A percentile compares a stretch with the other conserved stretches of the same genome.
phyloP scores from a whole-genome alignment of 1,140 invertebrate genomes.

The Popillia japonica region DNA sequence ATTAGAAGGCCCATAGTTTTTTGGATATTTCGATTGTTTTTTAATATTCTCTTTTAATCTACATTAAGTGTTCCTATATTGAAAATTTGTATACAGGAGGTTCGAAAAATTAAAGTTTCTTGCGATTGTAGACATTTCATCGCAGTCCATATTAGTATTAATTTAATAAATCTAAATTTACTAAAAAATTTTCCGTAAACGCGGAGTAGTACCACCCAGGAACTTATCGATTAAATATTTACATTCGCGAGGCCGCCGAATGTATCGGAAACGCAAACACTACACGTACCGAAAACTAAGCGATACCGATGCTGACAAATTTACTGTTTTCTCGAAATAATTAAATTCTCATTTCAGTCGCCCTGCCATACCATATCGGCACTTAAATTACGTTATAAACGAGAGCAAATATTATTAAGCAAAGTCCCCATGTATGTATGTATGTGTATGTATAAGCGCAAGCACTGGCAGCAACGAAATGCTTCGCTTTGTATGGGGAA shows the following conservation, averaged over 20 bases:
- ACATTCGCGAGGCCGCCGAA: neutral
- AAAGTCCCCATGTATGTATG: too few relatives aligned
- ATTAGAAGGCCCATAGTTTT: too few relatives aligned
- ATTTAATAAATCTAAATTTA: neutral
- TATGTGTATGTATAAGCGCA: constrained; percentile 21
- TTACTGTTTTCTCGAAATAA: constrained; percentile 33
- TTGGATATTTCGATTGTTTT: too few relatives aligned
- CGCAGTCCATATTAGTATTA: neutral
- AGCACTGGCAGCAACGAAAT: neutral
- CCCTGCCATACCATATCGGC: constrained; percentile 15
- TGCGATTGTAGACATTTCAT: too few relatives aligned
- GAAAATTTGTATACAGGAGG: too few relatives aligned
- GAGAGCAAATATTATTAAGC: constrained; percentile 28
- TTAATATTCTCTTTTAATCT: too few relatives aligned
- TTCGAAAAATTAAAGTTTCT: too few relatives aligned
- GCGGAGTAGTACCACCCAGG: neutral
- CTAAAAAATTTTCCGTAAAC: neutral
- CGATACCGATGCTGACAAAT: constrained; percentile 5
- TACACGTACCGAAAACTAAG: neutral
- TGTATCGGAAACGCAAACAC: neutral
- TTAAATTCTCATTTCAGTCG: constrained; percentile 22
- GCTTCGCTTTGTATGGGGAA: neutral
- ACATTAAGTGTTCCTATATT: too few relatives aligned
- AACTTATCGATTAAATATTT: constrained; percentile 26
- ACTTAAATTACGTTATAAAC: constrained; percentile 30